A percentile compares a stretch with the other conserved stretches of the same genome.
These are phyloP conservation scores for Streptopelia turtur DNA, from an alignment of 2,797 vertebrate species.

Conservation along the genomic window DNA sequence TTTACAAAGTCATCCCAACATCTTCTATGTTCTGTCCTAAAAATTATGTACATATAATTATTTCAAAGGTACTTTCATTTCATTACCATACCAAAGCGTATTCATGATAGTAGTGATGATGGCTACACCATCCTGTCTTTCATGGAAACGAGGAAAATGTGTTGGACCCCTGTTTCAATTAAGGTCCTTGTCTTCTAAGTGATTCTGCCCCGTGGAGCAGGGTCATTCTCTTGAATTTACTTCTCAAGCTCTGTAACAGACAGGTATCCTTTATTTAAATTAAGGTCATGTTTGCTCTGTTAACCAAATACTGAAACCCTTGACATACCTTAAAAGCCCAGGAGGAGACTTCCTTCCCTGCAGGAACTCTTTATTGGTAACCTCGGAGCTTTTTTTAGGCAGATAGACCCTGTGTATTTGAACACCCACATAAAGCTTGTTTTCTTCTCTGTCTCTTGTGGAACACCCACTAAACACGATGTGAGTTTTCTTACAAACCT, in stretches of 20 bases:
- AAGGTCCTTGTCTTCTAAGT: neutral
- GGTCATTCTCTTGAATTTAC: neutral
- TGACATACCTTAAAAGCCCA: neutral
- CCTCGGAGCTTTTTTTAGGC: neutral
- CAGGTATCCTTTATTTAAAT: neutral
- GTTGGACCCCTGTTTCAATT: neutral
- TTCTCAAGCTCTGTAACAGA: neutral
- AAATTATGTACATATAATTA: conserved; percentile 23
- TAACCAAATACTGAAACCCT: neutral
- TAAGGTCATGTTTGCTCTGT: neutral
- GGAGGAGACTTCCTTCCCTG: neutral
- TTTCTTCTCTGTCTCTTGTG: neutral
- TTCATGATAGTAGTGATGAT: neutral
- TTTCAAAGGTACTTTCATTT: conserved; percentile 13
- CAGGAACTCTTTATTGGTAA: neutral
- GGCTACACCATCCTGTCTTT: neutral
- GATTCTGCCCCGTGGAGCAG: neutral
- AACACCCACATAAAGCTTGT: neutral
- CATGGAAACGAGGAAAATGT: neutral
- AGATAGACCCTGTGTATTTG: neutral
- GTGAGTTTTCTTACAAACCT: neutral
- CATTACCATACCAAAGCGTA: neutral
- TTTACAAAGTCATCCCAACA: conserved; percentile 47
- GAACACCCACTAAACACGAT: neutral
- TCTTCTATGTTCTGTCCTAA: neutral